Evolutionary conservation across 2,888 invertebrate species (phyloP), one percentile per base, ranked within the genome.

Genomic region (Heteromyza rotundicornis): DNA sequence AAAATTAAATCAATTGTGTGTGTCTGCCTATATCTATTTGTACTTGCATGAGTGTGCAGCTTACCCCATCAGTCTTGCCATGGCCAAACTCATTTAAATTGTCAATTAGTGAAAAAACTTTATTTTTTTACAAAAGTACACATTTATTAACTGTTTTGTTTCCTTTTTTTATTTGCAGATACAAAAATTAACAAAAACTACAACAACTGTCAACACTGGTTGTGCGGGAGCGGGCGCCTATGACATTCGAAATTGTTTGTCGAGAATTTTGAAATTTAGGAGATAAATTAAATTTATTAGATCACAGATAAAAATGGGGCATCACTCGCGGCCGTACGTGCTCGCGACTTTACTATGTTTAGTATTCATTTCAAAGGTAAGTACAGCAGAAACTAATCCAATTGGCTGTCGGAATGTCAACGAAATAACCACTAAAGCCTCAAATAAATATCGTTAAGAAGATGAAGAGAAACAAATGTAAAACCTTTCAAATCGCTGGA

Each of bases 331-430:
- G 76, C 79, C 78, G 64, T 77, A 77, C 70, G 76, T 80, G 72
- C 72, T 82, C 76, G 80, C 81, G 74, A 70, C 74, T 61, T 68
- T 81, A 64, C 69, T 80, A 62, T 81, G 78, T 75, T 75, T 82
- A 76, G 74, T 80, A 72, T 78, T 81, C 71, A 77, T 78, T 68
- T 75, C 81, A 76, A 78, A 82, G 80, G 82, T 82, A 70, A 81
- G 82, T 77, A 64, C 55, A 51, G 54, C 49, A 19, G 8, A 56
- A 23, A 2, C 10, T 27, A 7, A 27, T 5, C 27, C 27, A 27
- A 27, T 27, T 27, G 27, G 27, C 27, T 7, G 10, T 7, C 27
- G 7, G 7, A 27, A 27, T 27, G 5, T 27, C 5, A 27, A 10
- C 27, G 27, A 10, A 27, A 27, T 27, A 27, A 27, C 27, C 27